These are phyloP conservation scores for Auanema freiburgensis DNA, from an alignment of 2,888 invertebrate species.

Conservation along the genomic window DNA sequence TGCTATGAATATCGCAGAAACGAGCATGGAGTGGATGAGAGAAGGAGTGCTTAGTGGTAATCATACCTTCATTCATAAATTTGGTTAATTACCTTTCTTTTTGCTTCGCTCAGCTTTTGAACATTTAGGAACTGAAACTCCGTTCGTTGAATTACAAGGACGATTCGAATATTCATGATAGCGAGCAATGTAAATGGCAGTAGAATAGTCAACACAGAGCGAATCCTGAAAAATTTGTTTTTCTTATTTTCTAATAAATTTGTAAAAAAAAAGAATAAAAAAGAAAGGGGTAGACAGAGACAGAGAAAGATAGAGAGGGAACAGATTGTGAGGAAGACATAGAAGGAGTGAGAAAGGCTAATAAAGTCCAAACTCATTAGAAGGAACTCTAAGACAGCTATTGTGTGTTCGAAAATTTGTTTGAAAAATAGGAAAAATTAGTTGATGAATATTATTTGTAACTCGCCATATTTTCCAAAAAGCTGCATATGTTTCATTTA, in stretches of 20 bases:
- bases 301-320: not conserved
- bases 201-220: conserved; percentile 55
- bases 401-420: conserved; percentile 2
- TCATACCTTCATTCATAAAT: not conserved
- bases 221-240: conserved; percentile 24
- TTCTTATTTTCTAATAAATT: not conserved
- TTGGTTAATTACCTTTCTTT: conserved; percentile 28
- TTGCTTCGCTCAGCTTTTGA: conserved; percentile 44
- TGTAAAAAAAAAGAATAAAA: not conserved
- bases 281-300: not conserved
- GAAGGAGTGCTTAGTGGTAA: not conserved
- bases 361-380: conserved; percentile 2
- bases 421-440: not conserved
- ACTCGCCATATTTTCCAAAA: conserved; percentile 36
- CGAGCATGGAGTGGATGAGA: not conserved
- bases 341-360: conserved; percentile 15
- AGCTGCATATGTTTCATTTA: conserved; percentile 33
- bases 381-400: not conserved
- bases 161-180: conserved; percentile 52
- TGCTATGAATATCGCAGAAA: not conserved
- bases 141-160: conserved; percentile 34
- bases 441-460: not conserved
- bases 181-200: conserved; percentile 54
- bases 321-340: conserved; percentile 25
- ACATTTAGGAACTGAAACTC: conserved; percentile 42